Conservation (phyloP, 2,113 vertebrate genomes). For the Aphyosemion australe region DNA sequence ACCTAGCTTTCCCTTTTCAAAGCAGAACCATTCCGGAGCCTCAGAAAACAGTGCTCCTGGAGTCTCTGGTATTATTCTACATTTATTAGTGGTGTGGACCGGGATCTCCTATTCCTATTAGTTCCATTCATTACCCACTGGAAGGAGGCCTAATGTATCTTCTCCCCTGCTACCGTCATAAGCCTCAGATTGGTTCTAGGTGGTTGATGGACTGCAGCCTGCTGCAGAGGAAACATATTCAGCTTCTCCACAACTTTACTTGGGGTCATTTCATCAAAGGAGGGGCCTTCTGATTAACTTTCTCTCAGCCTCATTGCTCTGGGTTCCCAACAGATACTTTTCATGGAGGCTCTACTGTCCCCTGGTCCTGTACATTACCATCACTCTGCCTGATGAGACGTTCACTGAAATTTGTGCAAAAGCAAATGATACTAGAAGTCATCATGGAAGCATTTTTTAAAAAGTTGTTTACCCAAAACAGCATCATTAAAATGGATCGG, state of each 20-base stretch:
- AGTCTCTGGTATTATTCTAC: constrained; percentile 52
- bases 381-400: constrained; percentile 64
- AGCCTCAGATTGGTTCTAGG: constrained; percentile 77
- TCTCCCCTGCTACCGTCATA: constrained; percentile 71
- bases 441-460: constrained; percentile 33
- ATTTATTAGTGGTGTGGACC: constrained; percentile 63
- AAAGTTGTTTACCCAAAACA: constrained; percentile 18
- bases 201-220: constrained; percentile 68
- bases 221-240: constrained; percentile 69
- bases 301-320: constrained; percentile 74
- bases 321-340: constrained; percentile 61
- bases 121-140: constrained; percentile 78
- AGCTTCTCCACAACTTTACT: constrained; percentile 73
- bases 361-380: constrained; percentile 67
- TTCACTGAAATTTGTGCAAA: constrained; percentile 51
- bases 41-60: constrained; percentile 16
- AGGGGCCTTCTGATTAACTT: constrained; percentile 74
- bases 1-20: constrained; percentile 1
- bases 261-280: constrained; percentile 70
- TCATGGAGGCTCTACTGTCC: constrained; percentile 45
- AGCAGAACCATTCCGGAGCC: not conserved
- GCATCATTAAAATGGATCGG: constrained; percentile 3
- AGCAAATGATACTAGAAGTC: constrained; percentile 55
- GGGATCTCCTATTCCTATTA: constrained; percentile 73
- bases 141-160: constrained; percentile 74